Evolutionary conservation across 2,113 vertebrate genomes (phyloP).

Genomic region (human (Homo sapiens)): DNA sequence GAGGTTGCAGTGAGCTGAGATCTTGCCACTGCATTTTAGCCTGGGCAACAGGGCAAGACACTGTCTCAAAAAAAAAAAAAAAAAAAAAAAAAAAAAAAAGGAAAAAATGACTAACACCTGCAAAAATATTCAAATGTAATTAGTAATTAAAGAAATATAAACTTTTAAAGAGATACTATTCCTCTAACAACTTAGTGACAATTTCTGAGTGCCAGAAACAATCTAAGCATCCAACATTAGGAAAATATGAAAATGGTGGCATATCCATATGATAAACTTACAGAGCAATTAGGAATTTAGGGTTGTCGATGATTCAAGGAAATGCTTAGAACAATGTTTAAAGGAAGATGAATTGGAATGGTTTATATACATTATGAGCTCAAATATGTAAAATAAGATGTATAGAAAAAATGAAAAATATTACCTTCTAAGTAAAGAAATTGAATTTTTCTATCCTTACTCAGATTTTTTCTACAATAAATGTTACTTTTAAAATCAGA

Average conservation of each 20-base stretch:
- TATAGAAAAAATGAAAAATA: not conserved
- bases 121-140: not conserved
- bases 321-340: not conserved
- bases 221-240: not conserved
- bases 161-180: not conserved
- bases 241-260: not conserved
- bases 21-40: no score
- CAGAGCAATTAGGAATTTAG: not conserved
- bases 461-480: not conserved
- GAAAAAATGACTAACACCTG: no score
- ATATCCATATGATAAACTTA: not conserved
- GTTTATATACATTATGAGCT: not conserved
- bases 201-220: not conserved
- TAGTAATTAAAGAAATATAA: not conserved
- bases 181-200: not conserved
- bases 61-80: no score
- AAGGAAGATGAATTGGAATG: not conserved
- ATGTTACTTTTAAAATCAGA: conserved; percentile 29
- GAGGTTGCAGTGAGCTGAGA: no score
- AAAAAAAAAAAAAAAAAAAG: no score
- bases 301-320: not conserved
- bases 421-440: conserved; percentile 18
- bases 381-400: not conserved
- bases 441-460: not conserved
- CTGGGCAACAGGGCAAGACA: no score